Evolutionary conservation across 2,888 invertebrate genomes (phyloP).

Genomic region (Epinotia brunnichana): DNA sequence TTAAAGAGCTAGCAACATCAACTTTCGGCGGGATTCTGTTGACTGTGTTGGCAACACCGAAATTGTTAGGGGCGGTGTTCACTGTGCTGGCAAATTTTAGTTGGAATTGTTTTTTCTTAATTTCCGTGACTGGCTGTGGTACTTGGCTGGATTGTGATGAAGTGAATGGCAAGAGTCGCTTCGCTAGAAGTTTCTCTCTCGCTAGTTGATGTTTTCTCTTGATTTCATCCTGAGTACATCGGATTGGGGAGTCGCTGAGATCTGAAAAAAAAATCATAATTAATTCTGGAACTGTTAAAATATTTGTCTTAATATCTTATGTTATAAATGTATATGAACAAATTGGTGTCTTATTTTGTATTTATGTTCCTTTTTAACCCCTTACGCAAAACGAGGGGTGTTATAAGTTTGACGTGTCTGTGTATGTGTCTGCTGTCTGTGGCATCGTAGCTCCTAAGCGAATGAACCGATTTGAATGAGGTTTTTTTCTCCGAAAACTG

Average conservation of each 20-base stretch:
- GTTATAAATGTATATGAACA: too few relatives aligned
- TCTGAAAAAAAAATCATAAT: constrained; percentile 47
- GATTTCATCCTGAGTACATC: constrained; percentile 85
- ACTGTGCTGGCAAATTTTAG: constrained; percentile 59
- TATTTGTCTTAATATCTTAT: too few relatives aligned
- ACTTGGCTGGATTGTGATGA: constrained; percentile 52
- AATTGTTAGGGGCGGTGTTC: constrained; percentile 6
- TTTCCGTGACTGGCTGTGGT: constrained; percentile 33
- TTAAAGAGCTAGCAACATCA: constrained; percentile 37
- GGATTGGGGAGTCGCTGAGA: constrained; percentile 68
- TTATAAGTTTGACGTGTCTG: too few relatives aligned
- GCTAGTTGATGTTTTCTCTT: constrained; percentile 85
- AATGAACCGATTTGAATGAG: too few relatives aligned
- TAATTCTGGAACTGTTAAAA: background rate
- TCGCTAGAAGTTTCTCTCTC: constrained; percentile 83
- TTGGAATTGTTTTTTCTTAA: constrained; percentile 61
- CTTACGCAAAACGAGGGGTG: too few relatives aligned
- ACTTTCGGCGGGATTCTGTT: constrained; percentile 14
- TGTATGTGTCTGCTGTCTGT: too few relatives aligned
- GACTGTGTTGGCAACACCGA: constrained; percentile 52
- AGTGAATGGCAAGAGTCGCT: constrained; percentile 75
- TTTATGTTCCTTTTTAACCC: too few relatives aligned
- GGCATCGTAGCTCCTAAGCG: too few relatives aligned
- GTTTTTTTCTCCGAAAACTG: too few relatives aligned
- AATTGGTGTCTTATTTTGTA: too few relatives aligned